Percentiles rank a stretch among this genome's conserved stretches.
phyloP scores from a whole-genome alignment of 2,797 vertebrate genomes.

The Meriones psammophilus region DNA sequence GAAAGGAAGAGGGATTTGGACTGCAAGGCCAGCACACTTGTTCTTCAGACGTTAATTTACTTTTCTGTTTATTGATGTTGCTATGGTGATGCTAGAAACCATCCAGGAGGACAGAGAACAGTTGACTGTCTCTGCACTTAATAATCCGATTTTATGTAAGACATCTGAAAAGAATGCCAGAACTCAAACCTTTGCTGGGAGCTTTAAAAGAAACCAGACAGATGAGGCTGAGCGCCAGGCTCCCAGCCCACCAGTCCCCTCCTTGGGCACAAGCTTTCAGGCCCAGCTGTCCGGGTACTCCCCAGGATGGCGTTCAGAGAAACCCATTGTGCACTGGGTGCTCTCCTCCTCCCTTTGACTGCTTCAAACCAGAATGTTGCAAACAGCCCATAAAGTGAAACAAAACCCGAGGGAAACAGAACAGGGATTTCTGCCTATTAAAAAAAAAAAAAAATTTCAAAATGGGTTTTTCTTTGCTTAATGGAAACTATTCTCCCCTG shows the following conservation, averaged over 20 bases:
- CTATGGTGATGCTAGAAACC: constrained; percentile 66
- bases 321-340: constrained; percentile 31
- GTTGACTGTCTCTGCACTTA: constrained; percentile 80
- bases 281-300: constrained; percentile 61
- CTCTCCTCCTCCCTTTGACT: background rate
- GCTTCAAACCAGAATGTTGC: constrained; percentile 47
- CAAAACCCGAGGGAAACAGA: constrained; percentile 42
- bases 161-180: constrained; percentile 85
- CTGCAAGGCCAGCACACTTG: background rate
- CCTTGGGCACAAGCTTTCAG: constrained; percentile 49
- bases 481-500: background rate
- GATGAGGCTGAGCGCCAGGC: constrained; percentile 73
- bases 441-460: constrained; percentile 45
- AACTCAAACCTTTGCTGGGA: constrained; percentile 80
- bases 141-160: constrained; percentile 83
- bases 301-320: constrained; percentile 31
- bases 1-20: constrained; percentile 21
- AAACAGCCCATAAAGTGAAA: constrained; percentile 62
- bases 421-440: constrained; percentile 58
- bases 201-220: constrained; percentile 84
- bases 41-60: constrained; percentile 70
- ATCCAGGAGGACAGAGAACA: constrained; percentile 69
- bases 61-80: constrained; percentile 73
- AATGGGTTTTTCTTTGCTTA: constrained; percentile 13
- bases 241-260: constrained; percentile 55